These are phyloP conservation scores for Paracentrotus lividus DNA, from an alignment of 53 echinoderm and acorn worm species.

Conservation along the genomic window DNA sequence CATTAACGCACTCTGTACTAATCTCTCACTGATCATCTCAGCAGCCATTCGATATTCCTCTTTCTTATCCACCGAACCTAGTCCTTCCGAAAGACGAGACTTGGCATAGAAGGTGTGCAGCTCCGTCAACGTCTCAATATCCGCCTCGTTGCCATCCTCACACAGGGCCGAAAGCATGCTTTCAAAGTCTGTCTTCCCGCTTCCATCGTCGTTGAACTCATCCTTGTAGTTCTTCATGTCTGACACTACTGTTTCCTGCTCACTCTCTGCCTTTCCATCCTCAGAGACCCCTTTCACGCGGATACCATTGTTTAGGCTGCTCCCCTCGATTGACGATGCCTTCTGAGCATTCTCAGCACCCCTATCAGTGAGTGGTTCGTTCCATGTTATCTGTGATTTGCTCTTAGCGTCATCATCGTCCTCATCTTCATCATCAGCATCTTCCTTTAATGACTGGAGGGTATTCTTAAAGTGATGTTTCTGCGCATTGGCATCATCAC, in stretches of 20 bases:
- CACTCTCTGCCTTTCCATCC: background rate
- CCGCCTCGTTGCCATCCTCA: conserved; percentile 95
- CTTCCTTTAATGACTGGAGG: background rate
- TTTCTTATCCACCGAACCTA: conserved; percentile 62
- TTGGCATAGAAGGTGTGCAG: conserved; percentile 93
- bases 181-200: conserved; percentile 86
- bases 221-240: conserved; percentile 54
- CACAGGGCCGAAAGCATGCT: conserved; percentile 90
- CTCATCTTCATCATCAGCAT: conserved; percentile 21
- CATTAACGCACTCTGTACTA: conserved; percentile 93
- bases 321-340: background rate
- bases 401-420: conserved; percentile 5
- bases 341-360: conserved; percentile 1
- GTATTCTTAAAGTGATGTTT: conserved; percentile 39
- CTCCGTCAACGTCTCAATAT: conserved; percentile 95
- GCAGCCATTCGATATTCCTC: conserved; percentile 84
- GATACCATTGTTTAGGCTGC: background rate
- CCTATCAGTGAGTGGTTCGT: conserved; percentile 19
- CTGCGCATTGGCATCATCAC: background rate
- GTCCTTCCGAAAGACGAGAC: conserved; percentile 85
- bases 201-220: conserved; percentile 62
- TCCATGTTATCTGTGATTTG: conserved; percentile 49
- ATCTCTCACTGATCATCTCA: conserved; percentile 86
- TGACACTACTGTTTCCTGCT: background rate
- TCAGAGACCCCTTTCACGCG: background rate